Conservation (phyloP, 30 jellyfish, hydroid and myxozoan genomes). For the Chrysaora quinquecirrha region DNA sequence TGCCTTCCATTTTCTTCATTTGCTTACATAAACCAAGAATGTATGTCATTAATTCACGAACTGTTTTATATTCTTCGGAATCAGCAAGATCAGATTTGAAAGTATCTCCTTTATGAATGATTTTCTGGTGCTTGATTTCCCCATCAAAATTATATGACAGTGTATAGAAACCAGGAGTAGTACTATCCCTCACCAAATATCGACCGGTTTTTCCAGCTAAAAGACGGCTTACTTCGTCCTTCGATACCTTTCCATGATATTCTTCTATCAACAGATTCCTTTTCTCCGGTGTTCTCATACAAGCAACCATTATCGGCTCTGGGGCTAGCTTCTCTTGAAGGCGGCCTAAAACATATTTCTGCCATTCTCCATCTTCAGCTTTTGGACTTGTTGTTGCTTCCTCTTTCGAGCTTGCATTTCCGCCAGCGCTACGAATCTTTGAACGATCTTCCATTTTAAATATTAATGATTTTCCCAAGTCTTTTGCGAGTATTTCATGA, state of each 20-base stretch:
- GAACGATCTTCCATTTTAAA: slow-evolving; percentile 19
- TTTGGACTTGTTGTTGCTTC: slow-evolving; percentile 12
- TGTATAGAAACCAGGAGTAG: slow-evolving; percentile 78
- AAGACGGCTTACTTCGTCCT: slow-evolving; percentile 73
- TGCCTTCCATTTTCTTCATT: slow-evolving; percentile 47
- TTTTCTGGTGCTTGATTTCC: slow-evolving; percentile 75
- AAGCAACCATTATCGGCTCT: slow-evolving; percentile 93
- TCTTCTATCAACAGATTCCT: slow-evolving; percentile 77
- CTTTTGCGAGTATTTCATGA: too few relatives aligned
- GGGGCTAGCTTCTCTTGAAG: slow-evolving; percentile 85
- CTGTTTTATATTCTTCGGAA: slow-evolving; percentile 67
- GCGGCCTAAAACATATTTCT: slow-evolving; percentile 59
- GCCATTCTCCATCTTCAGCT: slow-evolving; percentile 64
- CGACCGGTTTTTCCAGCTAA: slow-evolving; percentile 89
- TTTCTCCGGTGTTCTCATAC: slow-evolving; percentile 86
- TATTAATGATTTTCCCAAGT: too few relatives aligned
- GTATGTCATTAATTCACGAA: slow-evolving; percentile 75
- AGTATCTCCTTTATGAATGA: slow-evolving; percentile 49
- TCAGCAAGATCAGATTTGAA: slow-evolving; percentile 72
- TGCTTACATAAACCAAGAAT: slow-evolving; percentile 71
- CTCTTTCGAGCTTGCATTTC: slow-evolving; percentile 29
- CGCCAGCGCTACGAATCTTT: slow-evolving; percentile 9
- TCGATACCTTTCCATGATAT: slow-evolving; percentile 81
- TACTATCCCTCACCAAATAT: slow-evolving; percentile 86
- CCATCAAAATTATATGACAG: slow-evolving; percentile 88